A percentile compares a stretch with the other conserved stretches of the same genome.
Conservation (phyloP, 2,113 vertebrate genomes). For the Brachyhypopomus occidentalis region DNA sequence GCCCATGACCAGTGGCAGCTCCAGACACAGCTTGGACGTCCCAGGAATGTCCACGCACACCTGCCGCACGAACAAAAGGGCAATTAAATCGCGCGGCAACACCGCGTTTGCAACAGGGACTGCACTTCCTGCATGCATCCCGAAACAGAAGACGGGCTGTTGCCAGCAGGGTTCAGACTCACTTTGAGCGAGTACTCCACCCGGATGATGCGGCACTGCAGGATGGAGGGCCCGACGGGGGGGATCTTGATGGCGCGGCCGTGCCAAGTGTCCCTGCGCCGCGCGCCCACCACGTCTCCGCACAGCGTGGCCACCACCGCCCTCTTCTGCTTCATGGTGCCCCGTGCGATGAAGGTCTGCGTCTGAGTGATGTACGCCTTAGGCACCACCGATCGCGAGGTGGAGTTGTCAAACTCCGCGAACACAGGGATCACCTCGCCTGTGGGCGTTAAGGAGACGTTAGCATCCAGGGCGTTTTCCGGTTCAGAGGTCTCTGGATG, state of each 20-base stretch:
- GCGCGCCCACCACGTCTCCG: constrained; percentile 79
- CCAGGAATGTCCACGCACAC: constrained; percentile 93
- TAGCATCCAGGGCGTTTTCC: neutral
- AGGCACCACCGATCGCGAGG: constrained; percentile 80
- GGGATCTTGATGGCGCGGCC: constrained; percentile 90
- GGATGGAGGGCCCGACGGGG: constrained; percentile 89
- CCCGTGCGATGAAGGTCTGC: constrained; percentile 91
- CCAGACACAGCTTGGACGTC: constrained; percentile 89
- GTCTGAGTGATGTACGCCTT: constrained; percentile 91
- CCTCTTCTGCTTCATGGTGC: constrained; percentile 90
- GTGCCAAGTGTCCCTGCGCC: constrained; percentile 85
- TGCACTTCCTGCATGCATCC: too few relatives aligned
- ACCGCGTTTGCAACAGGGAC: too few relatives aligned
- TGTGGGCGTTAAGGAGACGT: constrained; percentile 49
- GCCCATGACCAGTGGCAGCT: constrained; percentile 92
- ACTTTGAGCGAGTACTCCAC: constrained; percentile 95
- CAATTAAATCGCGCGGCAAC: too few relatives aligned
- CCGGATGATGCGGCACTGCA: constrained; percentile 90
- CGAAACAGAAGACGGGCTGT: too few relatives aligned
- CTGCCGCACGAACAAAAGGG: constrained; percentile 62
- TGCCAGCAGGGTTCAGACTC: constrained; percentile 12
- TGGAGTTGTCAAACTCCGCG: constrained; percentile 91
- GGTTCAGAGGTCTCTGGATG: neutral
- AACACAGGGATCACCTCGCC: constrained; percentile 95
- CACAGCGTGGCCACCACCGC: constrained; percentile 84